A percentile compares a stretch with the other conserved stretches of the same genome.
Conservation (phyloP, 2,888 invertebrate genomes). For the Yponomeuta plumbellus region DNA sequence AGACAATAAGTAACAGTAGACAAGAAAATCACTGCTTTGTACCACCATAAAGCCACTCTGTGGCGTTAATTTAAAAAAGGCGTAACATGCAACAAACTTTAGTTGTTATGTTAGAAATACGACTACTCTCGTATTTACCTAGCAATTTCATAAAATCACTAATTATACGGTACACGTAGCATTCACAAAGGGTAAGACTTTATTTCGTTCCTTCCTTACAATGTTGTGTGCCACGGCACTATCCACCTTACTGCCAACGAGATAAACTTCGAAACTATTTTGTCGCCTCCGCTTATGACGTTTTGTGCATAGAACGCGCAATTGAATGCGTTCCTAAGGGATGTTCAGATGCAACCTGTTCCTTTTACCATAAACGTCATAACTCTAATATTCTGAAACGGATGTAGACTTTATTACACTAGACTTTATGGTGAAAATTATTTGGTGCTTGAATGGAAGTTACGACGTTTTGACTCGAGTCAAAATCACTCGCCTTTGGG, state of each 20-base stretch:
- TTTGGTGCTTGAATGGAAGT: background rate
- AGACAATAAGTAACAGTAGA: background rate
- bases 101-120: conserved; percentile 32
- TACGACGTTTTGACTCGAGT: background rate
- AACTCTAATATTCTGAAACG: background rate
- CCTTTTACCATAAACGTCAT: conserved; percentile 11
- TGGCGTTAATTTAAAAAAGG: conserved; percentile 8
- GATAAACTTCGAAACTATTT: conserved; percentile 27
- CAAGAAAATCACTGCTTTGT: conserved; percentile 11
- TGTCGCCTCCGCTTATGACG: conserved; percentile 23
- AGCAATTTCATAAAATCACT: conserved; percentile 70
- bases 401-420: background rate
- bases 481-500: conserved; percentile 48
- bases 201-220: conserved; percentile 32
- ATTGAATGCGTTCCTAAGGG: conserved; percentile 67
- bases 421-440: background rate
- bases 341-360: conserved; percentile 67
- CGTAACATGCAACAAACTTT: conserved; percentile 32
- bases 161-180: conserved; percentile 67
- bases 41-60: background rate
- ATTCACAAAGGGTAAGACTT: conserved; percentile 57
- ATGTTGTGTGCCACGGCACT: conserved; percentile 26
- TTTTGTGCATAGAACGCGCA: conserved; percentile 31
- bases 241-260: conserved; percentile 26
- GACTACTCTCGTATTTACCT: conserved; percentile 56